These are phyloP conservation scores for Micromys minutus DNA, from an alignment of 2,113 vertebrate species.

Conservation along the genomic window DNA sequence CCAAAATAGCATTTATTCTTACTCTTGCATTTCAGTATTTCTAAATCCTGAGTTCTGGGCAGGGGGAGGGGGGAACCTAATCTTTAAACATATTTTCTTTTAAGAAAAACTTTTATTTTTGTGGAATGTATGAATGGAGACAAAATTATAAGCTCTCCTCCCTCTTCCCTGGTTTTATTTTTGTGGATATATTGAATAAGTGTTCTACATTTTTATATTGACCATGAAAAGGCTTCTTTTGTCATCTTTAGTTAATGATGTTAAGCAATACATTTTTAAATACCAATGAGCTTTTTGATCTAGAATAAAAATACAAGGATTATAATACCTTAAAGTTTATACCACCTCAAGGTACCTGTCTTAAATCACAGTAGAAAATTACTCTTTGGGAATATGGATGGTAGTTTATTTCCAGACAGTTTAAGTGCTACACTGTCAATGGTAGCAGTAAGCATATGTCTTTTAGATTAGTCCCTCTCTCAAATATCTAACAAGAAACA, in stretches of 20 bases:
- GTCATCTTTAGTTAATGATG: neutral
- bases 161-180: conserved; percentile 4
- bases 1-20: neutral
- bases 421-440: neutral
- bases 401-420: neutral
- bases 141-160: neutral
- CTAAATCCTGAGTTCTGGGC: neutral
- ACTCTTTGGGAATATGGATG: neutral
- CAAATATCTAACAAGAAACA: neutral
- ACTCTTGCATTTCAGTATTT: neutral
- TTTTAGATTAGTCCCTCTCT: neutral
- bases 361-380: neutral
- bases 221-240: neutral
- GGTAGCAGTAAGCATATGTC: neutral
- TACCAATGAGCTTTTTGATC: neutral
- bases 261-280: neutral
- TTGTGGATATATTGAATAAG: neutral
- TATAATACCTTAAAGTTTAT: neutral
- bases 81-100: neutral
- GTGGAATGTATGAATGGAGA: neutral
- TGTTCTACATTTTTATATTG: conserved; percentile 12
- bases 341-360: neutral
- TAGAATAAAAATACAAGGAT: neutral
- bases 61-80: neutral
- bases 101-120: conserved; percentile 17